These are phyloP conservation scores for Antechinus flavipes DNA, from an alignment of 2,113 vertebrate species.

Conservation along the genomic window DNA sequence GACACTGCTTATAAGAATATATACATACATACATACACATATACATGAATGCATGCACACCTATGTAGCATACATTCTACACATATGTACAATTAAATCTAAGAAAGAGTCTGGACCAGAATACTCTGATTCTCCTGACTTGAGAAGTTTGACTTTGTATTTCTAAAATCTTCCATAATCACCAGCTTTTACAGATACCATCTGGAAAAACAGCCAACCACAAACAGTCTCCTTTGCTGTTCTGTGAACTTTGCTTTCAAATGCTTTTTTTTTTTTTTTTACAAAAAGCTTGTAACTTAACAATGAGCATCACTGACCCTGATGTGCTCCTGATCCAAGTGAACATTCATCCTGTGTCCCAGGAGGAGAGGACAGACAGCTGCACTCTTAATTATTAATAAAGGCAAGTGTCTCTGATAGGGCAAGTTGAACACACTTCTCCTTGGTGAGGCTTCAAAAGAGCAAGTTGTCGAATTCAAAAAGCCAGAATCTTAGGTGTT, in stretches of 20 bases:
- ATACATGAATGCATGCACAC: not conserved
- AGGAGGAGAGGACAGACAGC: slow-evolving; percentile 7
- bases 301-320: slow-evolving; percentile 41
- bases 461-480: slow-evolving; percentile 46
- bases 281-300: slow-evolving; percentile 1
- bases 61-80: not conserved
- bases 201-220: not conserved
- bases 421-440: slow-evolving; percentile 22
- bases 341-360: slow-evolving; percentile 16
- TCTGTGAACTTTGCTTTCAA: slow-evolving; percentile 1
- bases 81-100: not conserved
- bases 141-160: not conserved
- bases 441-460: slow-evolving; percentile 1
- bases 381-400: slow-evolving; percentile 51
- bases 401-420: slow-evolving; percentile 44
- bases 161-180: not conserved
- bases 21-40: not conserved
- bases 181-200: not conserved
- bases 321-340: slow-evolving; percentile 36
- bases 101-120: not conserved
- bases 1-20: not conserved
- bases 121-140: not conserved
- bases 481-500: not conserved
- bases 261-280: not conserved
- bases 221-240: slow-evolving; percentile 17